Base-by-base conservation (phyloP, 2,113 vertebrate species). In the Rhabdomys dilectus region DNA sequence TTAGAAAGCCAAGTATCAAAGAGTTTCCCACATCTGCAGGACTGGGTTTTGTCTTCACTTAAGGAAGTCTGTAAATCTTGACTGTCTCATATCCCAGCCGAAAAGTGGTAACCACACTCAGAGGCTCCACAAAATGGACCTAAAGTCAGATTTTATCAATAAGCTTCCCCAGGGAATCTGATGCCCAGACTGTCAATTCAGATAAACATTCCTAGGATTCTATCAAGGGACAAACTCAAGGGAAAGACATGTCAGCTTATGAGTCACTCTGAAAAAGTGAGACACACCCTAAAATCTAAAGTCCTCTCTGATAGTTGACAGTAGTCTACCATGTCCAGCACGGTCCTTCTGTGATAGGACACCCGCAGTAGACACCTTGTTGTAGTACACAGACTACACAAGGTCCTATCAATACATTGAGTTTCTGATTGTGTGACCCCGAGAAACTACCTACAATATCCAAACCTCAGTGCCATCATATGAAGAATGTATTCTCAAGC, bases 251-350 rank as follows among this genome's bases (percentile, higher is more conserved):
- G 68, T 78, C 85, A 60, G 51, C 66, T 81, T 76, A n/a, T 95
- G 72, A 96, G 39, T 42, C 72, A 94, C 45, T 68, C n/a, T 88
- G 36, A 68, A 2, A 96, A 39, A 92, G 29, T 3, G 92, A 92
- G 82, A 94, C 72, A 64, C 24, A 86, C 0, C 7, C 42, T 68
- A 21, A 91, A 70, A 29, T 34, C 64, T 73, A 42, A 89, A 91
- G 12, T 96, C 75, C 12, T 42, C 21, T 26, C 39, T 88, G 64
- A 78, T 7, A 68, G 36, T 70, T 96, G 62, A 81, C 11, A 95
- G 53, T 51, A 93, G 84, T 78, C 66, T 90, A 31, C 21, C 73
- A 88, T 48, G 1, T 36, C 42, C 21, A 91, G 9, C 11, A 80
- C 24, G 53, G 48, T 15, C 42, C 66, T 94, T 93, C 85, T 72